Conservation (phyloP, 2,113 vertebrate genomes). For the Lasiurus borealis region DNA sequence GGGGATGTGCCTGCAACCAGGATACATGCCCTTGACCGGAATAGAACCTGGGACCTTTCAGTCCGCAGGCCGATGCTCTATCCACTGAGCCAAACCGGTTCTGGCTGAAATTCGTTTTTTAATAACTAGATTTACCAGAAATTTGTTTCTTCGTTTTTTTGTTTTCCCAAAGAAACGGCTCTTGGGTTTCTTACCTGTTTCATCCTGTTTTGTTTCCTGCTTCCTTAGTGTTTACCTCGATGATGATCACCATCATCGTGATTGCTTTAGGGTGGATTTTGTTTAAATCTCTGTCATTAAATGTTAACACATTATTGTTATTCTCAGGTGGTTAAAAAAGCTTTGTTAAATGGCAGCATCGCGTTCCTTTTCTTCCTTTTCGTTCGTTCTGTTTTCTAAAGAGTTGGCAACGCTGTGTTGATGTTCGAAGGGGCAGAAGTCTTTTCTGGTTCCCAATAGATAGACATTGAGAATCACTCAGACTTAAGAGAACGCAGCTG, state of each 20-base stretch:
- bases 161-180: slow-evolving; percentile 33
- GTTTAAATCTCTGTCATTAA: slow-evolving; percentile 31
- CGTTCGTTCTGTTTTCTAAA: slow-evolving; percentile 23
- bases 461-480: neutral
- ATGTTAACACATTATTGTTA: neutral
- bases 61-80: too few relatives aligned
- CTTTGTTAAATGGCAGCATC: slow-evolving; percentile 17
- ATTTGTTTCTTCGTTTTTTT: slow-evolving; percentile 25
- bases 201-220: neutral
- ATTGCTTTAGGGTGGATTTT: neutral
- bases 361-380: too few relatives aligned
- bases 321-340: neutral
- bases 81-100: too few relatives aligned
- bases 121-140: slow-evolving; percentile 41
- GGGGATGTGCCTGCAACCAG: too few relatives aligned
- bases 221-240: neutral
- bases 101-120: neutral
- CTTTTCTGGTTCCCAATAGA: slow-evolving; percentile 30
- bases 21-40: too few relatives aligned
- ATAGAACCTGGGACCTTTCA: too few relatives aligned
- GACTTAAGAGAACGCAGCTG: neutral
- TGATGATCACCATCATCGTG: slow-evolving; percentile 22
- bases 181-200: neutral
- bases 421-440: neutral
- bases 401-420: neutral